A percentile compares a stretch with the other conserved stretches of the same genome.
Evolutionary conservation across 1,140 invertebrate species (phyloP).

Genomic region (Euura lappo): DNA sequence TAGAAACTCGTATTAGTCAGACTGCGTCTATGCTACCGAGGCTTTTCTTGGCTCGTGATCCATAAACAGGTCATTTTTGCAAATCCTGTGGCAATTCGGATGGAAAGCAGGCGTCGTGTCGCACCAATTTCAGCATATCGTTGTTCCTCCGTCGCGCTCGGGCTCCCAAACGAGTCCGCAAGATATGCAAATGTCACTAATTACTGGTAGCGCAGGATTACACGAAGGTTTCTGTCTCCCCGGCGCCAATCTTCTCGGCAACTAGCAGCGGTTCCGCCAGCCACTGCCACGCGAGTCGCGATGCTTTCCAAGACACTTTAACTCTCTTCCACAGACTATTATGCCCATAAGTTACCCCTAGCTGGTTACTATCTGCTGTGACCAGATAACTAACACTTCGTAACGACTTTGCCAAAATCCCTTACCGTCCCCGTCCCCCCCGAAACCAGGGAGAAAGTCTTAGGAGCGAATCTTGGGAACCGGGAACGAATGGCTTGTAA

Average conservation of each 20-base stretch:
- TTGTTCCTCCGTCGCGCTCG: constrained; percentile 11
- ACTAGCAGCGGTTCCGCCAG: background rate
- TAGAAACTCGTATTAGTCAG: no score
- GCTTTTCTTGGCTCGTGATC: constrained; percentile 9
- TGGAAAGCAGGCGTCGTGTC: constrained; percentile 36
- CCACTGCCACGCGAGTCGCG: background rate
- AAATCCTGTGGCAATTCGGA: constrained; percentile 44
- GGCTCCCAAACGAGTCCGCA: constrained; percentile 27
- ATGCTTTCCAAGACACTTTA: background rate
- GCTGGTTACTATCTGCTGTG: constrained; percentile 20
- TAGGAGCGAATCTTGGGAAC: no score
- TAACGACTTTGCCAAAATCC: constrained; percentile 24
- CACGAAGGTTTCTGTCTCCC: constrained; percentile 27
- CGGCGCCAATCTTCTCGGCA: background rate
- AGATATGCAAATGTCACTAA: constrained; percentile 59
- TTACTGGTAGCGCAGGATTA: constrained; percentile 52
- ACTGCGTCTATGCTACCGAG: no score
- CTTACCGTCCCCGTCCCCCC: background rate
- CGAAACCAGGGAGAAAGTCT: no score
- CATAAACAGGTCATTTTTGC: constrained; percentile 28
- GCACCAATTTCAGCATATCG: background rate
- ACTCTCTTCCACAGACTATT: constrained; percentile 15
- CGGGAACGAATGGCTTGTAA: constrained; percentile 6
- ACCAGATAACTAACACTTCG: constrained; percentile 41
- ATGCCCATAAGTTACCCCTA: background rate